Evolutionary conservation across 1,140 invertebrate genomes (phyloP), one percentile per base, ranked within the genome.

Genomic region (Drosophila varians): DNA sequence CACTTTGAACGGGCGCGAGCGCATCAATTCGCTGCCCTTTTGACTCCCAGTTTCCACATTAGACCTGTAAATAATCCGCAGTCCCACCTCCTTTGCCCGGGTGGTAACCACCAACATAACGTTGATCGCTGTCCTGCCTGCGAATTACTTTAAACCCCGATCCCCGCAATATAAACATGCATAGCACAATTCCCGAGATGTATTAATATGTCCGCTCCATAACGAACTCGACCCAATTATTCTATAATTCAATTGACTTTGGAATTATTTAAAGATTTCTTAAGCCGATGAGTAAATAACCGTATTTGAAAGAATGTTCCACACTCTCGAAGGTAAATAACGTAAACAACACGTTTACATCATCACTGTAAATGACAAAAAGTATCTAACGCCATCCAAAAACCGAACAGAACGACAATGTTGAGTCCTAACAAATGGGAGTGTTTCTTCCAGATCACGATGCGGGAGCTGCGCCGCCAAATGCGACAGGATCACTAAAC

Each of bases 401-500:
- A 23, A 48, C 9, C 12, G 21, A 0, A 21, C 12, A 34, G 28
- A 28, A n/a, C n/a, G n/a, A n/a, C n/a, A n/a, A n/a, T n/a, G n/a
- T n/a, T n/a, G n/a, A n/a, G n/a, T n/a, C n/a, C n/a, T n/a, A n/a
- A n/a, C n/a, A n/a, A n/a, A n/a, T n/a, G n/a, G n/a, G 43, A 28
- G 19, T 28, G 18, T 82, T 58, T 73, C 23, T 86, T 87, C 11
- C 82, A 86, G 82, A 77, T 86, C 8, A 86, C 82, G 9, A 87
- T 88, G 82, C 77, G 82, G 23, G 82, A 86, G 54, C 56, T 86
- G 46, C 82, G 82, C 42, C 61, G 70, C 11, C 82, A 87, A 77
- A 74, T 77, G 52, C 55, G 64, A 4, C 64, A 69, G 38, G 69
- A 80, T 34, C 70, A 68, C 21, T 66, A 38, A 34, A 19, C 14